Percentiles rank a stretch among this genome's conserved stretches.
Conservation (phyloP, 2,797 vertebrate genomes). For the Arrhamphus sclerolepis region DNA sequence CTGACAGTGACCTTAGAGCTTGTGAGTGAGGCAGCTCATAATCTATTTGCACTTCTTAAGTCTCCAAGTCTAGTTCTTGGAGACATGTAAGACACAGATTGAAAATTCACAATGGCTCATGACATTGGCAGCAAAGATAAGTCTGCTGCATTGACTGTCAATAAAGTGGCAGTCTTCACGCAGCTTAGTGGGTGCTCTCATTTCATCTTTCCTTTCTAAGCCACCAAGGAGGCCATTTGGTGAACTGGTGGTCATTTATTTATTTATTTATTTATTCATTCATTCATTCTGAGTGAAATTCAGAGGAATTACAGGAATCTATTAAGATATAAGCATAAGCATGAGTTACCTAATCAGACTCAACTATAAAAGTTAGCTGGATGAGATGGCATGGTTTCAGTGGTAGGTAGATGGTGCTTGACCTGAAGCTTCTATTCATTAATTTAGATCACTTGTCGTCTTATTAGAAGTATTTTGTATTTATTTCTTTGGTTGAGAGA, state of each 20-base stretch:
- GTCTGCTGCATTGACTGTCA: slow-evolving; percentile 64
- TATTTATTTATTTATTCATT: slow-evolving; percentile 59
- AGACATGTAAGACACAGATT: slow-evolving; percentile 53
- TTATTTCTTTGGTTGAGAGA: too few relatives aligned
- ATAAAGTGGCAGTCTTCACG: slow-evolving; percentile 66
- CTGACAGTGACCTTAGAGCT: slow-evolving; percentile 25
- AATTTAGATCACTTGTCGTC: slow-evolving; percentile 17
- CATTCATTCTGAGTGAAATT: slow-evolving; percentile 74
- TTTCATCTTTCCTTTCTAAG: slow-evolving; percentile 65
- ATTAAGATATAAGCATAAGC: slow-evolving; percentile 45
- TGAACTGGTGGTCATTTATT: slow-evolving; percentile 60
- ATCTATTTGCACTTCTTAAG: slow-evolving; percentile 32
- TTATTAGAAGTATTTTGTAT: too few relatives aligned
- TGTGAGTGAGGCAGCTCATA: slow-evolving; percentile 11
- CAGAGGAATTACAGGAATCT: slow-evolving; percentile 73
- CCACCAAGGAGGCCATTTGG: slow-evolving; percentile 51
- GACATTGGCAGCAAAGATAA: slow-evolving; percentile 62
- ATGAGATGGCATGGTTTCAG: slow-evolving; percentile 20
- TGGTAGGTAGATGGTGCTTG: slow-evolving; percentile 11
- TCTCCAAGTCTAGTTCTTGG: slow-evolving; percentile 32
- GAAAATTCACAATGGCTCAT: slow-evolving; percentile 63
- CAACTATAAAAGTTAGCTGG: slow-evolving; percentile 24
- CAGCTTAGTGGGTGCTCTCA: slow-evolving; percentile 67
- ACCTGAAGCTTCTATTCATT: slow-evolving; percentile 24
- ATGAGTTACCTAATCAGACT: slow-evolving; percentile 39